These are phyloP conservation scores for Druceiella hillmani DNA, from an alignment of 2,888 invertebrate species.

Conservation along the genomic window DNA sequence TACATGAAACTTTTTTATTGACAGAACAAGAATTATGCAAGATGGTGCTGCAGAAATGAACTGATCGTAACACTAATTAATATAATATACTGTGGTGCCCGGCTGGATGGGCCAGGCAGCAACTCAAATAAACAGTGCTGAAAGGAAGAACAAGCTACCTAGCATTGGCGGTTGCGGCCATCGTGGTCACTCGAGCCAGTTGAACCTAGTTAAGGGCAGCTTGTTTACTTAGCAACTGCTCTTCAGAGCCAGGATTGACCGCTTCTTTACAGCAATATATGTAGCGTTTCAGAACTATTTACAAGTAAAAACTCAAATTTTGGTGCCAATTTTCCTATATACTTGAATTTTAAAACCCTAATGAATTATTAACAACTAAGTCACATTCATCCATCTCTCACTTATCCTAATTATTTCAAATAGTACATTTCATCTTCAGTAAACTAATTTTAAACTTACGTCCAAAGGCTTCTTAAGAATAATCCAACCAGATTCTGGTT, in stretches of 20 bases:
- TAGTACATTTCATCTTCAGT: conserved; percentile 17
- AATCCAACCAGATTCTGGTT: conserved; percentile 96
- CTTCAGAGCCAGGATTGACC: conserved; percentile 52
- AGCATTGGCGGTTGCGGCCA: conserved; percentile 14
- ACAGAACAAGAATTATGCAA: conserved; percentile 49
- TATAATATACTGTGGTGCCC: conserved; percentile 31
- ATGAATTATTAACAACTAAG: too few relatives aligned
- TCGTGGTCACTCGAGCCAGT: conserved; percentile 6
- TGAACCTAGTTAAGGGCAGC: conserved; percentile 25
- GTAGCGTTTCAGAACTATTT: conserved; percentile 54
- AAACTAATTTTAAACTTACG: conserved; percentile 66
- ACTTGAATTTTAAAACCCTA: too few relatives aligned
- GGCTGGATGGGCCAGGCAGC: conserved; percentile 37
- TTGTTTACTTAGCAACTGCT: conserved; percentile 50
- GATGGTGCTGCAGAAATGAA: conserved; percentile 55
- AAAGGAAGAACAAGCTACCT: conserved; percentile 61
- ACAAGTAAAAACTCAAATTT: conserved; percentile 48
- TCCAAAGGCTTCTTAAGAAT: conserved; percentile 91
- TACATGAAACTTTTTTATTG: conserved; percentile 49
- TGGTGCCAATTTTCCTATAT: conserved; percentile 53
- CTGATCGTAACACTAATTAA: conserved; percentile 35
- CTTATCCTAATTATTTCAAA: conserved; percentile 12
- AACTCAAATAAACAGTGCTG: conserved; percentile 71
- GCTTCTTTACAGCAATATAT: conserved; percentile 47
- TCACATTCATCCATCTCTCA: conserved; percentile 46